Conservation (phyloP, 2,888 invertebrate species). For the Gibbula magus region DNA sequence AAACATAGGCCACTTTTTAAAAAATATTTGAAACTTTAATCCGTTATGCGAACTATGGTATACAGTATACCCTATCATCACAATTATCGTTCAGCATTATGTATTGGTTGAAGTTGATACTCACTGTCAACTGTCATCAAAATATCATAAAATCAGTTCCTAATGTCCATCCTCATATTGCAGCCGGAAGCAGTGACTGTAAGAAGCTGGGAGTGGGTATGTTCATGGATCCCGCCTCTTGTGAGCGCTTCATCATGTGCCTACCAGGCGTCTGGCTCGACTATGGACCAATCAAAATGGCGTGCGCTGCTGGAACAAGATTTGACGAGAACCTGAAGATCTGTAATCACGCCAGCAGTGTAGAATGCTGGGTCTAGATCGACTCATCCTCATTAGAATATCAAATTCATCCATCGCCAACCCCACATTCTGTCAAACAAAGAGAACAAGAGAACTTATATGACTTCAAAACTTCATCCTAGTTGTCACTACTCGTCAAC, state of each 20-base stretch:
- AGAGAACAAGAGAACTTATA: too few relatives aligned
- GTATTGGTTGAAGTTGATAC: too few relatives aligned
- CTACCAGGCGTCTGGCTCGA: constrained; percentile 41
- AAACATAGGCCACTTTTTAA: too few relatives aligned
- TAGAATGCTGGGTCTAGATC: constrained; percentile 38
- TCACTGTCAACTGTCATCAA: too few relatives aligned
- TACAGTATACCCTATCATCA: too few relatives aligned
- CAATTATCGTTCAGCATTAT: too few relatives aligned
- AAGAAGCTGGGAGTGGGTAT: constrained; percentile 41
- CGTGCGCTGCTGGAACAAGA: constrained; percentile 46
- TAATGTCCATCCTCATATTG: not conserved
- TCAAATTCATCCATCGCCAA: not conserved
- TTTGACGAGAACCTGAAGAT: constrained; percentile 46
- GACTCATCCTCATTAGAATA: not conserved
- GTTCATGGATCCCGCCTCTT: constrained; percentile 44
- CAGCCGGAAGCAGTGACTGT: constrained; percentile 37
- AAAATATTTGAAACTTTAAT: too few relatives aligned
- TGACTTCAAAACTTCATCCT: too few relatives aligned
- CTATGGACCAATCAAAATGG: constrained; percentile 45
- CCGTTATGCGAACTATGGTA: too few relatives aligned
- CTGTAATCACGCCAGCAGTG: constrained; percentile 45
- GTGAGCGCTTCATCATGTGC: constrained; percentile 48
- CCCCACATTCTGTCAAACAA: not conserved
- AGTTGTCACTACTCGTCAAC: too few relatives aligned
- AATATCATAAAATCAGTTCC: too few relatives aligned